Evolutionary conservation across 2,797 vertebrate genomes (phyloP), one percentile per base, ranked within the genome.

Genomic region (Mastacembelus armatus): DNA sequence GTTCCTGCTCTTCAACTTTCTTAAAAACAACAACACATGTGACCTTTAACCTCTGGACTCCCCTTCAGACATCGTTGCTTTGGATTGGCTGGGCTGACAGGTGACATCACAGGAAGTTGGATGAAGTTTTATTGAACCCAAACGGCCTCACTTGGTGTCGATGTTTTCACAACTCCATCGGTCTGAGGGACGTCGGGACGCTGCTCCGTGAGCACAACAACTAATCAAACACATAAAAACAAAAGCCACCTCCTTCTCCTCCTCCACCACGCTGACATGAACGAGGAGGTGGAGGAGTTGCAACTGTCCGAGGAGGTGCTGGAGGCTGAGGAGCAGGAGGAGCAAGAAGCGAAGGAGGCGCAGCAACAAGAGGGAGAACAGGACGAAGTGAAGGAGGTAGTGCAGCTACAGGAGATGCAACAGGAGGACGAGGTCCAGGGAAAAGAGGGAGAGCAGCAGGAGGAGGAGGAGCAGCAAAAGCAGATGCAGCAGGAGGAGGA

Each of bases 41-140:
- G 58, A 80, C 55, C 61, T 79, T 73, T 81, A 58, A 80, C 73
- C 64, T 44, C 10, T 40, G 2, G 1, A 8, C 35, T 26, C 26
- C 36, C 19, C 18, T 9, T 15, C 35, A 22, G 27, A 76, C 38
- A 22, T 35, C 33, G 7, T 24, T 3, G 3, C 10, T 63, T 47
- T 21, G 52, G 58, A 65, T 61, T 47, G 67, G 44, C 26, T 4
- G 1, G 32, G 60, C 54, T 16, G 4, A 45, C 15, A 5, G 22
- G 61, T 77, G 81, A 77, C 78, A 58, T 68, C 73, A 77, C 66
- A 83, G 71, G 77, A 88, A 89, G 79, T 85, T 84, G 64, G 75
- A 80, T 36, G 80, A 88, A 84, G 80, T 81, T 87, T 43, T 21
- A 43, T 50, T 4, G 8, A 72, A 78, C 45, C 58, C 29, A 40